A percentile compares a stretch with the other conserved stretches of the same genome.
phyloP scores from a whole-genome alignment of 1,140 invertebrate genomes.

The Metopolophium dirhodum region DNA sequence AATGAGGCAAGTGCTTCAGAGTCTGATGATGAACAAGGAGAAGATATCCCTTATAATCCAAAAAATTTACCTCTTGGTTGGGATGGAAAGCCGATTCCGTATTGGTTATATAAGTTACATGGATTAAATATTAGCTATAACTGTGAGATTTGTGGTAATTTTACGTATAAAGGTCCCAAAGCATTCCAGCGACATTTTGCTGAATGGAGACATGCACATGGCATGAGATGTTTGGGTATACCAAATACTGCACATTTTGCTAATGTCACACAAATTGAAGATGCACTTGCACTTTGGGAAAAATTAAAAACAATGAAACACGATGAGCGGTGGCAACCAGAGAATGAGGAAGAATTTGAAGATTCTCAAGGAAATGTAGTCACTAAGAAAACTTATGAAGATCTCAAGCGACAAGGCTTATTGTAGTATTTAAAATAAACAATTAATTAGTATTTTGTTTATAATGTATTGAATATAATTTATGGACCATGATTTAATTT shows the following conservation, averaged over 20 bases:
- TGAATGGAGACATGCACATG: conserved; percentile 99
- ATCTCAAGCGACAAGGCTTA: conserved; percentile 97
- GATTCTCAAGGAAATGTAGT: conserved; percentile 98
- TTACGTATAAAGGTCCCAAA: conserved; percentile 98
- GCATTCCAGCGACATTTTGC: conserved; percentile 99
- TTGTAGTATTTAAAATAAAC: conserved; percentile 68
- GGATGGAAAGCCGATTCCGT: conserved; percentile 99
- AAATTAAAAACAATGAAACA: conserved; percentile 96
- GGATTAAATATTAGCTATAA: conserved; percentile 98
- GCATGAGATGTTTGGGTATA: conserved; percentile 98
- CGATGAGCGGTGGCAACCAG: conserved; percentile 93
- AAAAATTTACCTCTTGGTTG: conserved; percentile 98
- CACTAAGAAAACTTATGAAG: conserved; percentile 97
- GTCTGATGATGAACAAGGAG: conserved; percentile 86
- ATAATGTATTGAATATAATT: background rate
- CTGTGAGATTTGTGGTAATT: conserved; percentile 99
- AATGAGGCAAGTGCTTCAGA: conserved; percentile 87
- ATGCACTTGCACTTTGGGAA: conserved; percentile 95
- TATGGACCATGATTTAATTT: no score
- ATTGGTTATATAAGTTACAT: conserved; percentile 99
- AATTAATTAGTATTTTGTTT: background rate
- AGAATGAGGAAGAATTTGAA: conserved; percentile 98
- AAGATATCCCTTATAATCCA: conserved; percentile 97
- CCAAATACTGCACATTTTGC: conserved; percentile 99
- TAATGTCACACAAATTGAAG: conserved; percentile 98